These are phyloP conservation scores for Mionectes olivaceus DNA, from an alignment of 2,797 vertebrate genomes.

Conservation along the genomic window DNA sequence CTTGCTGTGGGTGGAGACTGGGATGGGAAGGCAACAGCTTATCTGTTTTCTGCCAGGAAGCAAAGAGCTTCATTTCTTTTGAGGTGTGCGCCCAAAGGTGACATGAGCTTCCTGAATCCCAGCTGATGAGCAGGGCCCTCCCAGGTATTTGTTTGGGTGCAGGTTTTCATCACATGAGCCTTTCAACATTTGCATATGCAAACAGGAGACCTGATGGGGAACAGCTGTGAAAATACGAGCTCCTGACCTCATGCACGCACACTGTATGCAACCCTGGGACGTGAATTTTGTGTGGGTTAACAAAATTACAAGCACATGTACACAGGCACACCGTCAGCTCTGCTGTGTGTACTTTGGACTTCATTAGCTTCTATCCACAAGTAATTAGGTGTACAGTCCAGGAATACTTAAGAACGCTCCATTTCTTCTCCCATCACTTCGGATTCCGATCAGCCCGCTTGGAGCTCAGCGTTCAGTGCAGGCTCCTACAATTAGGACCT, in stretches of 20 bases:
- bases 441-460: not conserved
- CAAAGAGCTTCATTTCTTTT: not conserved
- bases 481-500: constrained; percentile 51
- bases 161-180: not conserved
- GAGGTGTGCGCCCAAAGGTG: accelerated
- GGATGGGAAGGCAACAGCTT: not conserved
- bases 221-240: not conserved
- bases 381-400: constrained; percentile 30
- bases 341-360: constrained; percentile 28
- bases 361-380: not conserved
- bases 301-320: not conserved
- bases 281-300: not conserved
- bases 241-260: not conserved
- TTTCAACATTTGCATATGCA: constrained; percentile 28
- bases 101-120: not conserved
- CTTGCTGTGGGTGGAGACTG: not conserved
- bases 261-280: not conserved
- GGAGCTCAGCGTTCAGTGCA: not conserved
- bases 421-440: constrained; percentile 14
- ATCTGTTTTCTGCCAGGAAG: not conserved
- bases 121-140: not conserved
- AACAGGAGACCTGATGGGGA: not conserved
- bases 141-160: not conserved
- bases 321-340: accelerated
- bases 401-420: not conserved